These are phyloP conservation scores for Discoglossus pictus DNA, from an alignment of 2,797 vertebrate genomes.

Conservation along the genomic window DNA sequence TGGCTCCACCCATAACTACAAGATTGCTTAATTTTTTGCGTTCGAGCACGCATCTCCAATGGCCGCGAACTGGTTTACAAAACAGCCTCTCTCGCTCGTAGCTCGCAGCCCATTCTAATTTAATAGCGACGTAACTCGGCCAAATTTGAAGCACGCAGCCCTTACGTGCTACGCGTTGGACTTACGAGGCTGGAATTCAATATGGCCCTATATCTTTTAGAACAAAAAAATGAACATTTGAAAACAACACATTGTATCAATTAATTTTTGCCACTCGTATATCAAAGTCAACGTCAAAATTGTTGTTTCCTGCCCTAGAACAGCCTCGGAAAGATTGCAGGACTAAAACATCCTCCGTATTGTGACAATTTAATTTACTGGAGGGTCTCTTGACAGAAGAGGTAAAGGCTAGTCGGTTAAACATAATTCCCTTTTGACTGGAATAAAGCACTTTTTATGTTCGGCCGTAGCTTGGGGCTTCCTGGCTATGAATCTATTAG, in stretches of 20 bases:
- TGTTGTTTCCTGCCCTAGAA: neutral
- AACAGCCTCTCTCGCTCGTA: too few species aligned
- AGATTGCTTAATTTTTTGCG: too few species aligned
- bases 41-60: too few species aligned
- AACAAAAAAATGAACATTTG: too few species aligned
- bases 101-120: too few species aligned
- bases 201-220: too few species aligned
- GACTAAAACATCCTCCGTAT: constrained; percentile 30
- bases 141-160: too few species aligned
- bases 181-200: too few species aligned
- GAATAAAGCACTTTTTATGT: constrained; percentile 31
- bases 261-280: constrained; percentile 10
- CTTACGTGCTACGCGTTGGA: too few species aligned
- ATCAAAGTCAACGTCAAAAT: neutral
- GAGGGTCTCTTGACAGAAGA: constrained; percentile 37
- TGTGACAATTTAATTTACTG: constrained; percentile 46
- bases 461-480: constrained; percentile 13
- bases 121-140: too few species aligned
- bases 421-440: constrained; percentile 31
- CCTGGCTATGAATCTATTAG: constrained; percentile 41
- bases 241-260: neutral
- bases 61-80: too few species aligned
- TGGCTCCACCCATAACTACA: too few species aligned
- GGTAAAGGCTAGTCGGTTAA: constrained; percentile 29
- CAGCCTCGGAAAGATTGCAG: constrained; percentile 9